Percentiles rank a stretch among this genome's conserved stretches.
These are phyloP conservation scores for Oscheius sp. DNA, from an alignment of 1,140 invertebrate genomes.

Conservation along the genomic window DNA sequence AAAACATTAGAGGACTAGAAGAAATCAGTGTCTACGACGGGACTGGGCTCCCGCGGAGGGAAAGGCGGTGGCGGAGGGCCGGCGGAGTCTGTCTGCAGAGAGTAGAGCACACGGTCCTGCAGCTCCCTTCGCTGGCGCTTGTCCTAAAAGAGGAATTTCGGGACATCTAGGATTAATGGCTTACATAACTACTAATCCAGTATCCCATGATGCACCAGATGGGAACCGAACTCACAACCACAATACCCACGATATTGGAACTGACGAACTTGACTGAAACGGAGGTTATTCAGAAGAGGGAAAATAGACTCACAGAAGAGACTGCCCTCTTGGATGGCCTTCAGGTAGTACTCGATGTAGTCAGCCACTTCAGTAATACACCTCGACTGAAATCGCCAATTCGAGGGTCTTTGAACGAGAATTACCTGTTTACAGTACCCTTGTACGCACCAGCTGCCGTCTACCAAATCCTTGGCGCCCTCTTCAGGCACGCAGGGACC, in stretches of 20 bases:
- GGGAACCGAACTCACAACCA: not conserved
- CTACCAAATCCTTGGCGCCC: not conserved
- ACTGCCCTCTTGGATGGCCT: slow-evolving; percentile 1
- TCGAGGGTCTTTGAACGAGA: too few species aligned
- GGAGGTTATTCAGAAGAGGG: not conserved
- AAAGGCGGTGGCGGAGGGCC: too few species aligned
- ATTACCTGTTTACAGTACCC: slow-evolving; percentile 21
- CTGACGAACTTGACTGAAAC: slow-evolving; percentile 18
- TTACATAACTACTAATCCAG: not conserved
- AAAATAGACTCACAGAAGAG: slow-evolving; percentile 9
- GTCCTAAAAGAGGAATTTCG: too few species aligned
- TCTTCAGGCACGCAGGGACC: slow-evolving; percentile 5
- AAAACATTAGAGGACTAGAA: too few species aligned
- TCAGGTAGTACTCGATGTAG: slow-evolving; percentile 13
- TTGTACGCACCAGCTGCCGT: slow-evolving; percentile 23
- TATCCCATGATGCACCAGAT: not conserved
- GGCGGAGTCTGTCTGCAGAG: too few species aligned
- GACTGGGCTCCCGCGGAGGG: too few species aligned
- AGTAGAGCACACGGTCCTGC: too few species aligned
- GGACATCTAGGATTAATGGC: not conserved
- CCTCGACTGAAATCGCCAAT: slow-evolving; percentile 17
- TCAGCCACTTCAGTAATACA: slow-evolving; percentile 22
- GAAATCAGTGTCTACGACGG: too few species aligned
- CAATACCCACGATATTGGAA: slow-evolving; percentile 13
- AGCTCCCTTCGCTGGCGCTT: too few species aligned